Conservation (phyloP, 2,113 vertebrate species). For the Empidonax traillii region DNA sequence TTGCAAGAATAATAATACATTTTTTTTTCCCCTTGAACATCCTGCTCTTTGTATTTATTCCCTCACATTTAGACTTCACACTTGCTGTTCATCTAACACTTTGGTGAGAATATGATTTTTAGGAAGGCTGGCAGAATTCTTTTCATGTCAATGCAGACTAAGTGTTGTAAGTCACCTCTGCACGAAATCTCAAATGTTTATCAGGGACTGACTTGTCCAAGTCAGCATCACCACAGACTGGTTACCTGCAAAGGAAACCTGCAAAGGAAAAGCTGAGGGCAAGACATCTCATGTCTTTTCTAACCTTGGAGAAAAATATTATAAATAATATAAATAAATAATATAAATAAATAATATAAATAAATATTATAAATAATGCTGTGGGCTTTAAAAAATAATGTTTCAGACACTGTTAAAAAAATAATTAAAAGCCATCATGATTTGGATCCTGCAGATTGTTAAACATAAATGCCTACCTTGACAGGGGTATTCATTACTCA, state of each 20-base stretch:
- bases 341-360: no score
- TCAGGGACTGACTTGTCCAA: neutral
- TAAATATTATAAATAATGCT: neutral
- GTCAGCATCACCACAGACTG: neutral
- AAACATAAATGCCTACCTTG: neutral
- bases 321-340: neutral
- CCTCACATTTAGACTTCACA: neutral
- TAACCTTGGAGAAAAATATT: neutral
- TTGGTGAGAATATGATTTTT: neutral
- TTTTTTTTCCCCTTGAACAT: neutral
- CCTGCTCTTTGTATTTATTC: neutral
- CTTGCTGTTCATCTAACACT: conserved; percentile 28
- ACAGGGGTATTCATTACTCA: neutral
- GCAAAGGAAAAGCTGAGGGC: neutral
- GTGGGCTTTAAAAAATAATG: neutral
- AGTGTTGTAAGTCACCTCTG: neutral
- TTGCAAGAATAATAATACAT: neutral
- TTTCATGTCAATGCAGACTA: neutral
- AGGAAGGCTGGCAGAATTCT: neutral
- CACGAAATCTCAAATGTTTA: neutral
- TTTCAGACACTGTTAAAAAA: neutral
- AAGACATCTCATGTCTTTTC: neutral
- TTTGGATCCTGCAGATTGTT: neutral
- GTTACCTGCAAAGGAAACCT: neutral
- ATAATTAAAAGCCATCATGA: neutral